Base-by-base conservation (phyloP, 2,797 vertebrate genomes). In the Pangasius sanitwongsei region DNA sequence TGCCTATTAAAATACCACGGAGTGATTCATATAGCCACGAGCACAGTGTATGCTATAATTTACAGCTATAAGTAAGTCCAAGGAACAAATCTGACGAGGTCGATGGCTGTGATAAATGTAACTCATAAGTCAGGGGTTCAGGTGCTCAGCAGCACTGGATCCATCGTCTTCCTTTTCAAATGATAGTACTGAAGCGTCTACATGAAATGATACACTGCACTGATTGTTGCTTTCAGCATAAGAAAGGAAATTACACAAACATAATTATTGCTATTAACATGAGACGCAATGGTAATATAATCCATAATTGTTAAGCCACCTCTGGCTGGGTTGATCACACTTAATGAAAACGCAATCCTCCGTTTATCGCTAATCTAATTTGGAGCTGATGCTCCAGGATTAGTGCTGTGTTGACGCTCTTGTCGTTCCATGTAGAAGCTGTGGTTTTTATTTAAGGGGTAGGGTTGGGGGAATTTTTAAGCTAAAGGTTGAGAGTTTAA, bases 41-140 rank as follows among this genome's bases (percentile, higher is more conserved):
- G 61, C 31, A 20, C 31, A 0, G 12, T 37, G 23, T 16, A 12
- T 44, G 23, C 53, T 16, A 44, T 85, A 90, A 90, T 91, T 92
- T 93, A 93, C 59, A 67, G 70, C 87, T 90, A 87, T 72, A 89
- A 89, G 90, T 86, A 91, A 87, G 87, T 89, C 85, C 67, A 78
- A 89, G 85, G 74, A 82, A 86, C 83, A 83, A 67, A 67, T 48
- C 34, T 65, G 88, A 89, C 89, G 88, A 89, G 91, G 89, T 90
- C 85, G 80, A 80, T 31, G 61, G 67, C 82, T 37, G 23, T 75
- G 86, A 85, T 48, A 41, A 78, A 91, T 75, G 80, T 8, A 23
- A 34, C 37, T 61, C n/a, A 13, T 72, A 74, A 83, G 87, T 78
- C 41, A 86, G 13, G 48, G n/a, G 72, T 85, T 89, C 57, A 82